Base-by-base conservation (phyloP, 37 sponge, comb jelly and placozoan species). In the Spongilla lacustris region DNA sequence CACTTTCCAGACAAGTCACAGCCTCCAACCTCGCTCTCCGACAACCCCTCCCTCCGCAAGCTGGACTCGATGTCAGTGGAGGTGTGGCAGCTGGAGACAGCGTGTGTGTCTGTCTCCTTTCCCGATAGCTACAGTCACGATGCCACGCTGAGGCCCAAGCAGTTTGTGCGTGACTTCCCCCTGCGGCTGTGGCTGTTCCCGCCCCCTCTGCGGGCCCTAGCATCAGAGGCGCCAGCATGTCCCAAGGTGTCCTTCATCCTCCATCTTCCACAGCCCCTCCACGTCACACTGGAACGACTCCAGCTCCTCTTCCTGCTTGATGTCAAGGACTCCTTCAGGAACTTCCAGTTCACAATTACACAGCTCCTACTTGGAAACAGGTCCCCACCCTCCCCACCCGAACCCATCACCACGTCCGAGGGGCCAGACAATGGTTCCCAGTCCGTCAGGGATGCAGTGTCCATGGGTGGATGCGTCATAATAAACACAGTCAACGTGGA, bases 101-200 rank as follows among this genome's bases (percentile, higher is more conserved):
- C 73, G 36, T 94, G 94, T 69, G 82, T 94, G 22, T 74, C 73
- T 19, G 36, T 94, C 22, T 26, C 84, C 4, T 90, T 94, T 23
- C 87, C 72, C 10, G 79, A 84, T 12, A 68, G 50, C 49, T 67
- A 75, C 66, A 84, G 58, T 1, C 79, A 89, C 46, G 48, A 83
- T 27, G 82, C 80, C 21, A 94, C 94, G 1, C 84, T 83, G 9
- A 21, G 80, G 17, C 79, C 94, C 10, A 90, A 24, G 30, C 31
- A 73, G 24, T 87, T 94, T 36, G 70, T 94, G 24, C 32, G 75
- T 2, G 94, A 94, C 67, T 94, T 94, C 49, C 94, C 94, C 14
- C 13, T 94, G 13, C 74, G 66, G 24, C 34, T 86, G 10, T 94
- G 94, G 94, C 11, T 94, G 30, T 94, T 94, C 27, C 19, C 67